Conservation (phyloP, 53 echinoderm and acorn worm genomes). For the Pentamera pediparva region DNA sequence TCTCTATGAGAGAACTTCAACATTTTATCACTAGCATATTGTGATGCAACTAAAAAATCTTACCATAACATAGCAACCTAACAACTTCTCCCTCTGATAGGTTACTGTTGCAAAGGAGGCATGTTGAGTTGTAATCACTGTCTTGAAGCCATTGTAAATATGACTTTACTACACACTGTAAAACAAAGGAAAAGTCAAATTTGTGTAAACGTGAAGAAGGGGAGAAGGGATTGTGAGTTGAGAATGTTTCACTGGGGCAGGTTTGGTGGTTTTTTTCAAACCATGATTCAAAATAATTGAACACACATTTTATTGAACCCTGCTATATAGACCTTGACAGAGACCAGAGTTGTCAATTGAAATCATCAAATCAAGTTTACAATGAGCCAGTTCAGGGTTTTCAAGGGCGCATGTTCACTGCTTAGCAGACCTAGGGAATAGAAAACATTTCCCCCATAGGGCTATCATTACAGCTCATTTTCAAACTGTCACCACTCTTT, state of each 20-base stretch:
- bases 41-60: slow-evolving; percentile 79
- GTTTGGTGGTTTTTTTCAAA: no score
- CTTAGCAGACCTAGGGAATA: no score
- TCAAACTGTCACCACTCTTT: no score
- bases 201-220: no score
- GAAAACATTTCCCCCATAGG: no score
- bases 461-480: no score
- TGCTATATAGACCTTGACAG: neutral
- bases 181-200: neutral
- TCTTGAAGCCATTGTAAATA: slow-evolving; percentile 98
- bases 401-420: no score
- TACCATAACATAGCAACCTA: slow-evolving; percentile 90
- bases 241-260: neutral
- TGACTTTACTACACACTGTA: slow-evolving; percentile 95
- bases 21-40: no score
- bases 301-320: no score
- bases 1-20: no score
- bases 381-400: neutral
- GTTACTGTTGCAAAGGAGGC: slow-evolving; percentile 69
- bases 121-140: slow-evolving; percentile 89
- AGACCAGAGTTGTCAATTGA: neutral
- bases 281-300: no score
- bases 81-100: slow-evolving; percentile 87
- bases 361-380: neutral
- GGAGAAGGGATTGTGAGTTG: no score